Conservation (phyloP, 2,113 vertebrate species). For the Hepsetus odoe region DNA sequence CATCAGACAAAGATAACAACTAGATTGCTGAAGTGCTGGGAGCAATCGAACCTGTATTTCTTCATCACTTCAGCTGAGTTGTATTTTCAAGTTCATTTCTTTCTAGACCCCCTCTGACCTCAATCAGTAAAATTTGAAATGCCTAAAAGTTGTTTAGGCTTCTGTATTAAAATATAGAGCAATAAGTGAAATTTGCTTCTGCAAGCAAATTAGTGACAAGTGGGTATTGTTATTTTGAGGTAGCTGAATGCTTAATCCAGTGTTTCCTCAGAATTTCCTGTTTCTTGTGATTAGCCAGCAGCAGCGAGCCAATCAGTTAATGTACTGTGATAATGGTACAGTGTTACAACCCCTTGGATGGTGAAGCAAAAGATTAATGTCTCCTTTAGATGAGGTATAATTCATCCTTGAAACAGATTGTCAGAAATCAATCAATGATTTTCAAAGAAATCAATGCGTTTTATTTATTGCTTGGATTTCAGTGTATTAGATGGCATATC, state of each 20-base stretch:
- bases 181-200: background rate
- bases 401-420: background rate
- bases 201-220: too few species aligned
- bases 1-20: too few species aligned
- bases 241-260: background rate
- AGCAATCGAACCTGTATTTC: too few species aligned
- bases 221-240: background rate
- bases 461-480: background rate
- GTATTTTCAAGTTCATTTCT: too few species aligned
- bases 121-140: too few species aligned
- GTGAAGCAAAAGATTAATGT: background rate
- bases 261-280: background rate
- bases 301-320: background rate
- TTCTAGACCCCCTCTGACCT: too few species aligned
- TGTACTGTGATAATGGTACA: background rate
- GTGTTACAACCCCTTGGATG: too few species aligned
- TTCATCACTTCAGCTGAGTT: too few species aligned
- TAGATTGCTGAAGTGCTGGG: too few species aligned
- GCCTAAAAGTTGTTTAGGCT: too few species aligned
- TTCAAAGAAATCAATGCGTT: background rate
- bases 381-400: background rate
- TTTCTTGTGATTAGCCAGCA: background rate
- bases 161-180: background rate
- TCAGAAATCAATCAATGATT: background rate
- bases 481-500: background rate